Evolutionary conservation across 2,888 invertebrate species (phyloP), one percentile per base, ranked within the genome.

Genomic region (Dexiosoma caninum): DNA sequence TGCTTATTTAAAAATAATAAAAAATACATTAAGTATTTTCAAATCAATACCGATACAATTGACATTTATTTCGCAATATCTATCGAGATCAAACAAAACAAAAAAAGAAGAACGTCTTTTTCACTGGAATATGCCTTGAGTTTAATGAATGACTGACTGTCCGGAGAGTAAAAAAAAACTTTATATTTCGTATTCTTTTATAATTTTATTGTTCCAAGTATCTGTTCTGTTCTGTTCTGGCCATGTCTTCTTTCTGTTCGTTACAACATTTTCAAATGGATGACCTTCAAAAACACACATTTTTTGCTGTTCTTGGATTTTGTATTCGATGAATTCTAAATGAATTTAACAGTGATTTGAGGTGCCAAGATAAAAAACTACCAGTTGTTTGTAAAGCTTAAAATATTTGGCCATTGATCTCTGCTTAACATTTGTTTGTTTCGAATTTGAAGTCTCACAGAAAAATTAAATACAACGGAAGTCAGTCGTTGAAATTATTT

Each of bases 271-370:
- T 69, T 57, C 44, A 27, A 49, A 51, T 51, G n/a, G 64, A 77
- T 69, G 81, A 81, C 81, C 81, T 81, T 81, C 81, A 62, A 42
- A 67, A 37, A 9, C 60, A 57, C 67, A 76, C 55, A 76, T 62
- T 80, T 27, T 27, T 27, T 19, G 49, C n/a, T n/a, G n/a, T n/a
- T n/a, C n/a, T n/a, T n/a, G n/a, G n/a, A n/a, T n/a, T n/a, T n/a
- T n/a, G n/a, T n/a, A 19, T 42, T 35, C 23, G 16, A 16, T 64
- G 4, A 30, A 19, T 55, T 62, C 10, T 8, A 14, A 37, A 42
- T 35, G 27, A 7, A n/a, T 53, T 60, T 42, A 59, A 40, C 57
- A 51, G 37, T 23, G 46, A 71, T 49, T 76, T 76, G 42, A 49
- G 71, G 53, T 76, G 76, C 62, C 35, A 44, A 67, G 35, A 60